phyloP scores from a whole-genome alignment of 2,888 invertebrate genomes.

The Ganaspis brasiliensis region DNA sequence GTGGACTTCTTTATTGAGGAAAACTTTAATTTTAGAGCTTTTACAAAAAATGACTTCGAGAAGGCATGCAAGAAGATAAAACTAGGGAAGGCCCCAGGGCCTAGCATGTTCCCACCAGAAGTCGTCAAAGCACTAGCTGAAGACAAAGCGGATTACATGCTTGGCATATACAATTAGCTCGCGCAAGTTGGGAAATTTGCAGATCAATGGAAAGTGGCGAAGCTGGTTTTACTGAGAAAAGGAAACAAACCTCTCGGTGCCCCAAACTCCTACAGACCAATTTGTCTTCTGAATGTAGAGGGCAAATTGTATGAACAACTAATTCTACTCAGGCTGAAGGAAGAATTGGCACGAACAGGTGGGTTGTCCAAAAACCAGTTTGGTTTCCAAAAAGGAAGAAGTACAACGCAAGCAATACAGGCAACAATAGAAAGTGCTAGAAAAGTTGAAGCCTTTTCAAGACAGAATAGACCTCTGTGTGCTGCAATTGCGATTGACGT shows the following conservation, averaged over 20 bases:
- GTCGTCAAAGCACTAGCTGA: conserved; percentile 8
- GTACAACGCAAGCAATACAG: not conserved
- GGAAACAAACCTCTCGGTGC: conserved; percentile 40
- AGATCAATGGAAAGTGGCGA: conserved; percentile 44
- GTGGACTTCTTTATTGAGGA: not conserved
- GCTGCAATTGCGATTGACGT: conserved; percentile 56
- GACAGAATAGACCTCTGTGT: conserved; percentile 16
- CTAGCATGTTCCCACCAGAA: conserved; percentile 22
- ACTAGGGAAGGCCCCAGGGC: conserved; percentile 39
- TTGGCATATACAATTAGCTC: conserved; percentile 46
- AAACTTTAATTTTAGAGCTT: not conserved
- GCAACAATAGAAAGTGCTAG: not conserved
- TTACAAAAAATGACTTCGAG: too few relatives aligned
- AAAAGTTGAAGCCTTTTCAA: too few relatives aligned
- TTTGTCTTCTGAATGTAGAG: conserved; percentile 49
- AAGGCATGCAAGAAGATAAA: not conserved
- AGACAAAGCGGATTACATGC: not conserved
- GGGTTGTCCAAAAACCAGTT: conserved; percentile 48
- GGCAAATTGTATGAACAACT: conserved; percentile 50
- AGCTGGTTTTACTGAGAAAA: conserved; percentile 49
- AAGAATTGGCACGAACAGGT: conserved; percentile 40
- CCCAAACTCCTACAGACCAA: conserved; percentile 49
- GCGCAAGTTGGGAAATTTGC: conserved; percentile 42
- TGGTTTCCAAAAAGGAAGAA: not conserved
- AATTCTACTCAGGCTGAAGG: conserved; percentile 41